These are phyloP conservation scores for Reticulitermes speratus DNA, from an alignment of 1,140 invertebrate genomes.

Conservation along the genomic window DNA sequence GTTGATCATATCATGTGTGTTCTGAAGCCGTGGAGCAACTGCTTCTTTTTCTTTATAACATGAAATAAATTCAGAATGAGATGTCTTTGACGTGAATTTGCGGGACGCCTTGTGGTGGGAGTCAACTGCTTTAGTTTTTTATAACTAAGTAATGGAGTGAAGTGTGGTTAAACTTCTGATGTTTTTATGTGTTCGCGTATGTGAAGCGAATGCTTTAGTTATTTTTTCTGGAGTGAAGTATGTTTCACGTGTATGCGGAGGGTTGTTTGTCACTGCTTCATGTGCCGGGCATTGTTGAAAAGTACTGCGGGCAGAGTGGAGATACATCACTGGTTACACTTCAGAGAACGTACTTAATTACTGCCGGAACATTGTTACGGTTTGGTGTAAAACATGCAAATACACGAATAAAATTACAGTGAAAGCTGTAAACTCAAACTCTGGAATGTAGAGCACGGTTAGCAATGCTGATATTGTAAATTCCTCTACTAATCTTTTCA, in stretches of 20 bases:
- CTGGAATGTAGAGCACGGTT: background rate
- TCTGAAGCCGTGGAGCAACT: no score
- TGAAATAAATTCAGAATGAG: no score
- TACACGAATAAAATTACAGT: background rate
- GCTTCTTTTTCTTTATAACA: no score
- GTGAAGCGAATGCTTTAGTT: no score
- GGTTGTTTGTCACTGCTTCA: background rate
- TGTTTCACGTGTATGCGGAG: background rate
- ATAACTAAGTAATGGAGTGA: no score
- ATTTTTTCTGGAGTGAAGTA: no score
- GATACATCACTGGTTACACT: background rate
- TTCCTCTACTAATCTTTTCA: background rate
- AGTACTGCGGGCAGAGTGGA: background rate
- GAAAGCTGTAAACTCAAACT: background rate
- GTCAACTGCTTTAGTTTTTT: no score
- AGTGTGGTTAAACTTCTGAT: no score
- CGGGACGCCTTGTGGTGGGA: no score
- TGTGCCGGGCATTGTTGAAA: background rate
- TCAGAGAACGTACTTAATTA: slow-evolving; percentile 8
- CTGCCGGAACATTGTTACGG: background rate
- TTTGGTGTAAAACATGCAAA: background rate
- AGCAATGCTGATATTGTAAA: background rate
- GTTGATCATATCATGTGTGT: no score
- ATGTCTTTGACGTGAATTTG: no score
- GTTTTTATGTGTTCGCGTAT: no score